Evolutionary conservation across 1,140 invertebrate genomes (phyloP), one percentile per base, ranked within the genome.

Genomic region (Hermetia illucens): DNA sequence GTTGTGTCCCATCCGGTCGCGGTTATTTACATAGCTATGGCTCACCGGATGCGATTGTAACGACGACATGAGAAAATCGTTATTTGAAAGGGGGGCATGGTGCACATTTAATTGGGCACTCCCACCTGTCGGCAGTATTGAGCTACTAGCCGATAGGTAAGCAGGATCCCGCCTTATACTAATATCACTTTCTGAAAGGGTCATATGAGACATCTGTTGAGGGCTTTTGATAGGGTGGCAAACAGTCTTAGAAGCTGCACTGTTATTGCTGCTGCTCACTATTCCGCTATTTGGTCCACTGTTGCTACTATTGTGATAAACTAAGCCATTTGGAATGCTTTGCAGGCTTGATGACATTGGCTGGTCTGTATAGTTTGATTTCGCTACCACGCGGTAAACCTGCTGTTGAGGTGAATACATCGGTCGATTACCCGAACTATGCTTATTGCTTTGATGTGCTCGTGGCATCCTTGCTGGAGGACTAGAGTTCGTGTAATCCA

Each of bases 241-340:
- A n/a, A n/a, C n/a, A n/a, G n/a, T n/a, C n/a, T n/a, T n/a, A n/a
- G n/a, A n/a, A n/a, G n/a, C n/a, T n/a, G n/a, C 36, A 12, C 31
- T 34, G 27, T 41, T 34, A 15, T 39, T 46, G 10, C 31, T 34
- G 27, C 42, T 34, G 13, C 40, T 46, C 8, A 44, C 44, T 5
- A 44, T 36, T 17, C 44, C 41, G 9, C 45, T 43, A 9, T 41
- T 38, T 15, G 39, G 45, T 35, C 43, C 45, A 6, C 39, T 44
- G 34, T 47, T 49, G 16, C 48, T 32, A 19, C 45, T 40, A 0
- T 39, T 44, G n/a, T 42, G 44, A 42, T 56, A 58, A 20, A 52
- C 55, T 36, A 55, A 44, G 30, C 55, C 53, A 50, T 60, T 61
- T 36, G 58, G 53, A 49, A 61, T 61, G 50, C 53, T 61, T 37